Conservation (phyloP, 2,113 vertebrate species). For the Nothobranchius kuhntae region DNA sequence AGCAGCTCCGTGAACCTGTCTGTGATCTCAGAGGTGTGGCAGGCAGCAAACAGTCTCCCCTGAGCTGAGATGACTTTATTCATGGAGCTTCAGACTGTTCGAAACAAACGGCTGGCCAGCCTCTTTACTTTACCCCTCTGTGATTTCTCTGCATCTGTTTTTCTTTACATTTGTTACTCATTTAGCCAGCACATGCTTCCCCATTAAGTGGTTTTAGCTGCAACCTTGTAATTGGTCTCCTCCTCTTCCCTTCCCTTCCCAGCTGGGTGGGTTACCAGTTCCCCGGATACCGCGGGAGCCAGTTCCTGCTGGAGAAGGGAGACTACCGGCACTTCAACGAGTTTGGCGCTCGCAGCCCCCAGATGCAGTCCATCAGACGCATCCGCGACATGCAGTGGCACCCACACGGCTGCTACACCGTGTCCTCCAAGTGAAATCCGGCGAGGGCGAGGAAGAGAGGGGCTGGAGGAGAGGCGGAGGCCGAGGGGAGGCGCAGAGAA, state of each 20-base stretch:
- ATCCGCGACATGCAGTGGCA: constrained; percentile 80
- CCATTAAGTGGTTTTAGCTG: neutral
- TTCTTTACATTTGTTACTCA: constrained; percentile 14
- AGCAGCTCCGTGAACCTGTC: constrained; percentile 27
- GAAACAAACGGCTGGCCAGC: constrained; percentile 22
- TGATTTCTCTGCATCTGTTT: constrained; percentile 22
- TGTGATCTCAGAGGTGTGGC: constrained; percentile 16
- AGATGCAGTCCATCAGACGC: constrained; percentile 77
- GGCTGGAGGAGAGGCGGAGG: constrained; percentile 50
- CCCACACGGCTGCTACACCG: constrained; percentile 73
- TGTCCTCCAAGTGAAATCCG: constrained; percentile 71
- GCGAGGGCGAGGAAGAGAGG: constrained; percentile 68
- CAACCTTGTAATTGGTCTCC: neutral
- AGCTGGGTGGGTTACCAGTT: constrained; percentile 83
- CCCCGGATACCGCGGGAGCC: constrained; percentile 78
- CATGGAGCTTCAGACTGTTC: neutral
- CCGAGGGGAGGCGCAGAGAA: constrained; percentile 28
- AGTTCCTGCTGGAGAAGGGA: constrained; percentile 77
- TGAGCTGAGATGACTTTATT: constrained; percentile 35
- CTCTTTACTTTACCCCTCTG: neutral
- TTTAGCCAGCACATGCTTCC: neutral
- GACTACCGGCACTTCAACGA: constrained; percentile 79
- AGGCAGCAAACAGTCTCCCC: neutral
- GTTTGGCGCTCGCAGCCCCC: constrained; percentile 71
- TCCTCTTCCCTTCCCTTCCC: neutral